Evolutionary conservation across 2,113 vertebrate genomes (phyloP), one percentile per base, ranked within the genome.

Genomic region (Monopterus albus): DNA sequence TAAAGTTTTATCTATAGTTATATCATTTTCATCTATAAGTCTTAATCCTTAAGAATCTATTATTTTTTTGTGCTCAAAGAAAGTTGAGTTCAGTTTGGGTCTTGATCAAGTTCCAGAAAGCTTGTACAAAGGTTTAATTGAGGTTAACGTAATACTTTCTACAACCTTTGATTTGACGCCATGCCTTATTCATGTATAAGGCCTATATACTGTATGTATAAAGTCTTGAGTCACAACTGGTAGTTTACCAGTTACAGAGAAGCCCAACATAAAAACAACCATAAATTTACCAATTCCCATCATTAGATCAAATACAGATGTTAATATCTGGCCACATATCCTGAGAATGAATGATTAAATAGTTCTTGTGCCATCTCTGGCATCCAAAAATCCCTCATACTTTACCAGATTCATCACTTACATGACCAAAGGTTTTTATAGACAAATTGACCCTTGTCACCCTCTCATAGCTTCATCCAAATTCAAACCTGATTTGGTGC

Each of bases 111-210:
- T 36, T 28, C 25, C 2, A 43, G 21, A 11, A 14, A 55, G 38
- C 4, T 25, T 71, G 23, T 45, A 1, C 18, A 53, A 6, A 23
- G 2, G 12, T 52, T 42, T 35, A 25, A 5, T 5, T 18, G 47
- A 43, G 14, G 20, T 9, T 2, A 6, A 31, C 29, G 9, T 39
- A 14, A 70, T 92, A 93, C 92, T 93, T 92, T 92, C 91, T 93
- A 93, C 93, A 94, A 93, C 90, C 83, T 93, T 95, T 92, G 60
- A 94, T 94, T 93, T 95, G 94, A 95, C 95, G 93, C 94, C 95
- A 96, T 96, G 95, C 95, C 93, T 88, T n/a, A 93, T 90, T 95
- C 60, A 93, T 93, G 94, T 92, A 94, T 95, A 95, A 89, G 93
- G 90, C 90, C 94, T 55, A 53, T n/a, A 43, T 92, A 94, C 93